Base-by-base conservation (phyloP, 2,797 vertebrate species). In the Kryptolebias ocellatus region DNA sequence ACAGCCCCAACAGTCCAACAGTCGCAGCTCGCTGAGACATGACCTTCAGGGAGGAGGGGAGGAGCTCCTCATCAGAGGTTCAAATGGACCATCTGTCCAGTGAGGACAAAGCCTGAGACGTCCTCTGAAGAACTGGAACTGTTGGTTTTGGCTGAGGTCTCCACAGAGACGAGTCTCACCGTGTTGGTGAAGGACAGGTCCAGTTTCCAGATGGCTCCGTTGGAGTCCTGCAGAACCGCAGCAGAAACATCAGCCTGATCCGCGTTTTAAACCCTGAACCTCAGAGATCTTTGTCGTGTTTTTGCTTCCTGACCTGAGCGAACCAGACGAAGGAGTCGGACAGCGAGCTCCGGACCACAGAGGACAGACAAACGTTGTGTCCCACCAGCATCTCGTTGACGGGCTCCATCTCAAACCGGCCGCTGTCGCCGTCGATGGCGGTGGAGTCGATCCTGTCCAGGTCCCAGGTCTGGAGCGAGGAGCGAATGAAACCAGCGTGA, bases 171-270 rank as follows among this genome's bases (percentile, higher is more conserved):
- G 3, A 64, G 70, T 92, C 93, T 94, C 89, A 96, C 97, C 14
- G 81, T 94, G 86, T 95, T 94, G 72, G 95, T 95, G 87, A 98
- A 98, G 8, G 96, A 96, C 55, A 99, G 93, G 78, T 99, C 96
- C 81, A 99, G 88, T 83, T 96, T 98, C 97, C 97, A 99, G 74
- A 99, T 96, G 78, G 92, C 93, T 83, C 98, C 97, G 28, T 54
- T 95, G 49, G 92, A 90, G 88, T 99, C 98, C 98, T 99, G 74
- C 67, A 76, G 83, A 68, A 52, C 64, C 70, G 28, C 0, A 31
- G 0, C 5, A 55, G 39, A 78, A 16, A 28, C 29, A 55, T 34
- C 9, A 56, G 24, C 62, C 46, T 15, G 3, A 58, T 42, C 39
- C 12, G 11, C 14, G 12, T 42, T 3, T 46, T 20, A 37, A 18